Base-by-base conservation (phyloP, 2,113 vertebrate genomes). In the Struthidea cinerea region DNA sequence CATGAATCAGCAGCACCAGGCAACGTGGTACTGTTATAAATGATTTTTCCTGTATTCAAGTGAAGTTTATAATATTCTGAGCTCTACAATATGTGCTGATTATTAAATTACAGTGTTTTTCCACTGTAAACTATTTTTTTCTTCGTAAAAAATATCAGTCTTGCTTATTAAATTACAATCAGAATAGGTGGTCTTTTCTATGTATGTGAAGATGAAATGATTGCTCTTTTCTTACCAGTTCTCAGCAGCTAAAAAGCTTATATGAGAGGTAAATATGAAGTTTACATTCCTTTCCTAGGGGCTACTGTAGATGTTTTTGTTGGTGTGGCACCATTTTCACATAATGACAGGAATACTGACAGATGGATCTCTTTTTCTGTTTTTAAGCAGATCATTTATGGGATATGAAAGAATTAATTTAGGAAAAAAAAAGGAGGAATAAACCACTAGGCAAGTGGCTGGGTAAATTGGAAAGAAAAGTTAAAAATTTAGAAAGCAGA, bases 81-180 rank as follows among this genome's bases (percentile, higher is more conserved):
- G 26, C 7, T 49, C 60, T 60, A 61, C 26, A 76, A 46, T 53
- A 28, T 22, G 63, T 19, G 7, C 4, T 42, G 24, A 69, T 88
- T 59, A 85, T 89, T 52, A 68, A 37, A 41, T 63, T 56, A 53
- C 24, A 28, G 7, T n/a, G 27, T 86, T 77, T 86, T 80, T 30
- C 44, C 24, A 52, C 41, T 16, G 6, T 68, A 70, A 85, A 52
- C 14, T 26, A 12, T 14, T 44, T 74, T 65, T 74, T 35, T 23
- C 23, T 37, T 49, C 33, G 3, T 9, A 61, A 57, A 69, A 57
- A 84, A 20, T 2, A 42, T 41, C 35, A 67, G 9, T 67, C 11
- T 91, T 93, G 33, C 50, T 75, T 94, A 65, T 73, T 73, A 94
- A 81, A 27, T 78, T 92, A 84, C 81, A 93, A 42, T 90, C 60